Base-by-base conservation (phyloP, 2,888 invertebrate genomes). In the Drosophila robusta region DNA sequence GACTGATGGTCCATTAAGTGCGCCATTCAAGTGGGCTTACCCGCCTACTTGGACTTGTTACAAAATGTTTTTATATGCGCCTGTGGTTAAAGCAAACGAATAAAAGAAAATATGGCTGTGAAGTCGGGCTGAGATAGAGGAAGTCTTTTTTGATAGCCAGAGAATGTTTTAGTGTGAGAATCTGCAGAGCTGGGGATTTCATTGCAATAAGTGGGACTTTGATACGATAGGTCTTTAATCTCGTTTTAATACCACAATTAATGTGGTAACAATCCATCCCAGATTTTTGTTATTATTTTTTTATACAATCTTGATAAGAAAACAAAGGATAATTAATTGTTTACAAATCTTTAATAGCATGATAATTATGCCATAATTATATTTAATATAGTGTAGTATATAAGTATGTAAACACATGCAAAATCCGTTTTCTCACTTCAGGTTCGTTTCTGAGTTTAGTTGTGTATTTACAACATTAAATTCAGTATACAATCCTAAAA, bases 1-100 rank as follows among this genome's bases (percentile, higher is more conserved):
- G 74, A 69, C 57, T 69, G 73, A 75, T 75, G 75, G 68, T 65
- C 75, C 67, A 72, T 77, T 79, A 69, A 55, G 67, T 62, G 58
- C 60, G 56, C 26, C 61, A 49, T 45, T 49, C 39, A 50, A 34
- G 39, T 68, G 56, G 50, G 47, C 46, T 72, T 46, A 47, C 22
- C 64, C 54, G 46, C 41, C 50, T 47, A 66, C 54, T 38, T 24
- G 24, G 41, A 65, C 41, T 24, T 56, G 50, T 51, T 51, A 50
- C 70, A 64, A 68, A 39, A 34, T 62, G 61, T 24, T 41, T 18
- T 60, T 34, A 32, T 3, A 49, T 39, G 39, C 29, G 16, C 12
- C 58, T 44, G 18, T 55, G 52, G 26, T 44, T 42, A 46, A 44
- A 39, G 46, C 24, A 54, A 26, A 44, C 24, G 26, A 24, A 16